Base-by-base conservation (phyloP, 2,888 invertebrate species). In the Gymnocheta viridis region DNA sequence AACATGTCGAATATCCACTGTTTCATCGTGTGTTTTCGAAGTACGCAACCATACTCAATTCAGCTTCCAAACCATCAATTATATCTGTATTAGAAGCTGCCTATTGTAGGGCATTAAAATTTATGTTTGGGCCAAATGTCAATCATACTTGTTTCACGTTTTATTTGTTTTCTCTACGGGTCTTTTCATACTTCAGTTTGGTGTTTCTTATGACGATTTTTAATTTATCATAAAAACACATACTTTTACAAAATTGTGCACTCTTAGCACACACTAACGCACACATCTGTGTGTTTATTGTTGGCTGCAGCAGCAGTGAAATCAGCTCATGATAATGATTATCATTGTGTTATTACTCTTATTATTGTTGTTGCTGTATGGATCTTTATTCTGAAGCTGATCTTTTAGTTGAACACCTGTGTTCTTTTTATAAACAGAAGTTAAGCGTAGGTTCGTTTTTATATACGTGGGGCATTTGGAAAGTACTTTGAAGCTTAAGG, bases 351-450 rank as follows among this genome's bases (percentile, higher is more conserved):
- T 80, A 58, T 79, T 74, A 60, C 58, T 84, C 60, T 72, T 80
- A 58, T 64, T 83, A 58, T 66, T 73, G 49, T 58, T 83, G 44
- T 56, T 76, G 69, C 38, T 64, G 38, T 64, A 22, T 14, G 32
- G 12, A 17, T 9, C 14, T 29, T 41, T 49, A 35, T 66, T 77
- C 47, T 66, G 60, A 84, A 84, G 73, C 77, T 84, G 84, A 81
- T 84, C 84, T 84, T 84, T 84, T 78, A 78, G 69, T 84, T 84
- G 84, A 84, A 84, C 84, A 84, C 84, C 84, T 84, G 84, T 84
- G 84, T 73, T 84, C 81, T 69, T 81, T 80, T 47, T 81, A 66
- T 44, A 81, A 81, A 81, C 84, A 84, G 84, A 84, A 84, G 84
- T 84, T 84, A 78, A 81, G 81, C 78, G 51, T 81, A 69, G 77